These are phyloP conservation scores for Thecocarcelia acutangulata DNA, from an alignment of 2,888 invertebrate genomes.

Conservation along the genomic window DNA sequence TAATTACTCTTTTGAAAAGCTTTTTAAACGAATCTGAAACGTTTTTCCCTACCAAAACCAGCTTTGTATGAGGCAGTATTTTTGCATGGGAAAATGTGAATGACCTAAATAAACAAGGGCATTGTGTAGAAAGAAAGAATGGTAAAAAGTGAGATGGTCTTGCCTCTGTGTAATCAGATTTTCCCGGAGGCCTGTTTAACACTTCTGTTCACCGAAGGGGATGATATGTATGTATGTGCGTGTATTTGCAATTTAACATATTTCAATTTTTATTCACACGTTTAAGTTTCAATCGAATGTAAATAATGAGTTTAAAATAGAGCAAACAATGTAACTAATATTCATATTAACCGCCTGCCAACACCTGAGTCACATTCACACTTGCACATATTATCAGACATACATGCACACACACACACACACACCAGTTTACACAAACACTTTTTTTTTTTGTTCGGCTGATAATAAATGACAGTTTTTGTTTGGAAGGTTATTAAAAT, in stretches of 20 bases:
- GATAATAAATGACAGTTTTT: conserved; percentile 6
- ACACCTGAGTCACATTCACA: not conserved
- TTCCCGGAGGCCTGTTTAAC: not conserved
- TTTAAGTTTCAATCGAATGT: conserved; percentile 57
- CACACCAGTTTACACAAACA: not conserved
- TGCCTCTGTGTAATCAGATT: too few relatives aligned
- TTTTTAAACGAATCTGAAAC: too few relatives aligned
- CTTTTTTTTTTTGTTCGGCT: not conserved
- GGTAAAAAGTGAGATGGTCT: too few relatives aligned
- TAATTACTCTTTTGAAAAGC: too few relatives aligned
- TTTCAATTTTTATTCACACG: conserved; percentile 50
- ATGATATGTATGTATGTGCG: not conserved
- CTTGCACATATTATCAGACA: too few relatives aligned
- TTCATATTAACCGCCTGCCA: conserved; percentile 8
- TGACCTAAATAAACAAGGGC: too few relatives aligned
- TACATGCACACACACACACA: not conserved
- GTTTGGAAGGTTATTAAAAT: conserved; percentile 7
- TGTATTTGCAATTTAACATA: not conserved
- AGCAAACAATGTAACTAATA: conserved; percentile 33
- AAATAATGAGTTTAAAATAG: conserved; percentile 60
- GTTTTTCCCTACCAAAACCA: too few relatives aligned
- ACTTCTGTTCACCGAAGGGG: not conserved
- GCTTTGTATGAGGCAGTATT: too few relatives aligned
- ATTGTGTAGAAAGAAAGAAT: too few relatives aligned
- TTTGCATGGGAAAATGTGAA: too few relatives aligned